Conservation (phyloP, 1,140 invertebrate species). For the Babylonia areolata region DNA sequence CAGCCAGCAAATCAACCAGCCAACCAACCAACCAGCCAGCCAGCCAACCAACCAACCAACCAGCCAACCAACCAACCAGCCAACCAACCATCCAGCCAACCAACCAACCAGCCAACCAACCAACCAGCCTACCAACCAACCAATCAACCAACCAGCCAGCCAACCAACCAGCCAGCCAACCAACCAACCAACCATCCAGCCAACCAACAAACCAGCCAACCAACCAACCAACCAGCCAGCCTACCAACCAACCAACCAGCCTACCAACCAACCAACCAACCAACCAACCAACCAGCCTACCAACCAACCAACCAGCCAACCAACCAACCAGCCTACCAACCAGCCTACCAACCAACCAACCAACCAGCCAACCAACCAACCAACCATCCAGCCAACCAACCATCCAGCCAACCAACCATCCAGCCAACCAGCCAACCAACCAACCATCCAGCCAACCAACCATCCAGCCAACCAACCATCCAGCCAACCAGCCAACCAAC, state of each 20-base stretch:
- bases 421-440: no score
- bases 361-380: background rate
- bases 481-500: background rate
- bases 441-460: background rate
- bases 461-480: no score
- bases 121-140: background rate
- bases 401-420: background rate
- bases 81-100: no score
- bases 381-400: no score
- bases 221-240: background rate
- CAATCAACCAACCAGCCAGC: background rate
- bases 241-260: no score
- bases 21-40: background rate
- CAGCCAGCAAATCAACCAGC: background rate
- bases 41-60: no score
- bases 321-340: no score
- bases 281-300: background rate
- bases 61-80: background rate
- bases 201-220: background rate
- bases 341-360: no score
- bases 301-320: background rate
- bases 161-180: no score
- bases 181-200: background rate
- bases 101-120: no score
- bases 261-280: no score